These are phyloP conservation scores for Cyclophora punctaria DNA, from an alignment of 2,888 invertebrate genomes.

Conservation along the genomic window DNA sequence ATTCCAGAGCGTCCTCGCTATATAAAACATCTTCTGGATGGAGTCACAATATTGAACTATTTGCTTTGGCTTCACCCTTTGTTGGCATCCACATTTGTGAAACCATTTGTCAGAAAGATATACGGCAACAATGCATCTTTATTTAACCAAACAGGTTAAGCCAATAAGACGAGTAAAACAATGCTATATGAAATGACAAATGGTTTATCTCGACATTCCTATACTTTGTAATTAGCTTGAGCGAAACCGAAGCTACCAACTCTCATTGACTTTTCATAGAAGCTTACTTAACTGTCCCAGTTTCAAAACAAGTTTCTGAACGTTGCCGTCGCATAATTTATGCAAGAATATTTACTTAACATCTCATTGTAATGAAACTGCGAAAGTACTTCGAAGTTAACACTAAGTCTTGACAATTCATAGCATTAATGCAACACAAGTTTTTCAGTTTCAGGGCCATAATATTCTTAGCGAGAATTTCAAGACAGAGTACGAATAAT, in stretches of 20 bases:
- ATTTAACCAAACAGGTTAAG: slow-evolving; percentile 18
- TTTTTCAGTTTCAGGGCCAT: slow-evolving; percentile 34
- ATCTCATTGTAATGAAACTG: slow-evolving; percentile 1
- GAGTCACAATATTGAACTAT: slow-evolving; percentile 21
- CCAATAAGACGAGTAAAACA: neutral
- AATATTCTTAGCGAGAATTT: slow-evolving; percentile 35
- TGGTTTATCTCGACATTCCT: too few relatives aligned
- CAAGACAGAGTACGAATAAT: slow-evolving; percentile 41
- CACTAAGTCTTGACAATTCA: slow-evolving; percentile 3
- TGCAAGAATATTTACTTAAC: slow-evolving; percentile 17
- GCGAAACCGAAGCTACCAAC: too few relatives aligned
- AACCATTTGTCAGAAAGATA: slow-evolving; percentile 33
- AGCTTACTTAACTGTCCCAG: too few relatives aligned
- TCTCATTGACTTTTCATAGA: too few relatives aligned
- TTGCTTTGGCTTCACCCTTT: slow-evolving; percentile 21
- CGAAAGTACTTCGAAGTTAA: slow-evolving; percentile 1
- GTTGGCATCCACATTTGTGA: slow-evolving; percentile 22
- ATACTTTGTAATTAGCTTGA: too few relatives aligned
- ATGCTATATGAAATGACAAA: too few relatives aligned
- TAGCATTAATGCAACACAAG: slow-evolving; percentile 23
- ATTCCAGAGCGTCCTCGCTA: too few relatives aligned
- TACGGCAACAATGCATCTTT: slow-evolving; percentile 20
- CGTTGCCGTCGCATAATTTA: too few relatives aligned
- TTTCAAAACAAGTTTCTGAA: too few relatives aligned
- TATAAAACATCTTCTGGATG: slow-evolving; percentile 1